Percentiles rank a stretch among this genome's conserved stretches.
phyloP scores from a whole-genome alignment of 2,888 invertebrate species.

The Eupithecia subfuscata region DNA sequence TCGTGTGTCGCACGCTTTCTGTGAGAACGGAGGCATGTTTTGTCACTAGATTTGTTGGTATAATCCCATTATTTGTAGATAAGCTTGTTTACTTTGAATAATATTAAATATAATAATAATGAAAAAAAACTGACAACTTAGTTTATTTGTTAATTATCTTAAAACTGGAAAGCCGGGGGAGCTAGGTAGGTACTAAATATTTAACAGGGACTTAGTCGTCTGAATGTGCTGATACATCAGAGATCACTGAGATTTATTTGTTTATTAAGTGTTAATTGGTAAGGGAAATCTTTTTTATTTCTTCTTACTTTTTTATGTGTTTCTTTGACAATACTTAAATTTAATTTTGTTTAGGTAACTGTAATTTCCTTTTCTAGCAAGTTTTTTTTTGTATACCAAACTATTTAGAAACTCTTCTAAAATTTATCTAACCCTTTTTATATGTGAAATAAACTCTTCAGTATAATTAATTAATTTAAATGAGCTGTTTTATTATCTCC shows the following conservation, averaged over 20 bases:
- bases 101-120: no score
- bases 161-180: no score
- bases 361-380: not conserved
- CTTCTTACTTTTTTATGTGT: no score
- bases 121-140: no score
- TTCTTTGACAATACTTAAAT: no score
- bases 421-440: not conserved
- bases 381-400: not conserved
- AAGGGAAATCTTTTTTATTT: not conserved
- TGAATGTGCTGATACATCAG: no score
- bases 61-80: not conserved
- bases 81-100: not conserved
- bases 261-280: not conserved
- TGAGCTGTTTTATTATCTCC: not conserved
- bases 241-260: no score
- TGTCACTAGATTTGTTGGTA: slow-evolving; percentile 6
- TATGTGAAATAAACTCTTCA: not conserved
- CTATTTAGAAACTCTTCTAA: not conserved
- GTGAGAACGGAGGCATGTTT: slow-evolving; percentile 20
- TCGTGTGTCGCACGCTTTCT: slow-evolving; percentile 6
- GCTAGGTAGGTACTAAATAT: no score
- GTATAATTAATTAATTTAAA: no score
- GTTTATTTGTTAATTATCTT: no score
- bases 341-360: not conserved
- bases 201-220: no score